Evolutionary conservation across 2,113 vertebrate species (phyloP), one percentile per base, ranked within the genome.

Genomic region (Accipiter cooperii): DNA sequence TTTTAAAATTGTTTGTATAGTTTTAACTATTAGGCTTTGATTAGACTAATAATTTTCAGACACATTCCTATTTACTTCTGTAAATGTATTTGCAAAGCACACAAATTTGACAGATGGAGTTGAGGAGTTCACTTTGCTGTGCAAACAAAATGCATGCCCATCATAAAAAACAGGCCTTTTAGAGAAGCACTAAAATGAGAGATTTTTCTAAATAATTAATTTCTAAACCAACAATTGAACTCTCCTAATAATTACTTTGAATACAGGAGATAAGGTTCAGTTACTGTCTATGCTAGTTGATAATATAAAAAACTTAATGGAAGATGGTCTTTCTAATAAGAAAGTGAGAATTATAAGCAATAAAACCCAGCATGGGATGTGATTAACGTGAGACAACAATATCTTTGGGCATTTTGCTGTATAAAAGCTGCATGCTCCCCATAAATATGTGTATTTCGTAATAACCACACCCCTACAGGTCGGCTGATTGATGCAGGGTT

Each of bases 311-410:
- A 94, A 64, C 68, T 51, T 97, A 90, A 94, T 94, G 82, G 66
- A 93, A 97, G 80, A 90, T 85, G 29, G 38, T 89, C 80, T 89
- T 95, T 94, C 77, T 97, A 94, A 95, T 96, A 97, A 93, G 69
- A 68, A 90, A 89, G 52, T 85, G 74, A 83, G 94, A 97, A 96
- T 94, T 96, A 76, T 70, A 97, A 95, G 86, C 94, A 79, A 76
- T 96, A 95, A 97, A 93, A 77, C 84, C 70, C 86, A 96, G 65
- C 61, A 66, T 89, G 90, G 70, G 71, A 74, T 82, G 57, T 84
- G 81, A 93, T 97, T 96, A 93, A 71, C 34, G 13, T 33, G 71
- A 93, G 81, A 92, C 94, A 97, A 64, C 92, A 95, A 95, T 86
- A 89, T 90, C 93, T 84, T 78, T 18, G 66, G 65, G 81, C 75